A percentile compares a stretch with the other conserved stretches of the same genome.
phyloP scores from a whole-genome alignment of 1,140 invertebrate genomes.

The Heliconius congener region DNA sequence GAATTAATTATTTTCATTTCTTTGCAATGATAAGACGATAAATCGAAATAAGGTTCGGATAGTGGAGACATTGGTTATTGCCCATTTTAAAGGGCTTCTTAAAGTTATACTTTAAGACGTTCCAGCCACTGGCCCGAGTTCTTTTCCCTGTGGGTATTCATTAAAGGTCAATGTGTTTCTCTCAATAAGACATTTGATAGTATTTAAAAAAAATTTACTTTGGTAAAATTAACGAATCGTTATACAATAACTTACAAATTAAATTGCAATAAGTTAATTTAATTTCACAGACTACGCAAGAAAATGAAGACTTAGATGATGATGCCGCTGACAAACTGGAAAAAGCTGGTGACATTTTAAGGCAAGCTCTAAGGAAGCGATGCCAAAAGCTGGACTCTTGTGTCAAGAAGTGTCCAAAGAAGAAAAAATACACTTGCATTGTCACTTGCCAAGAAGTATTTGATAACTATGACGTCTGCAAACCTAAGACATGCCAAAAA shows the following conservation, averaged over 20 bases:
- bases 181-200: no score
- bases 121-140: no score
- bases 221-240: background rate
- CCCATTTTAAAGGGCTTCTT: no score
- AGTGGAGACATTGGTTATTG: no score
- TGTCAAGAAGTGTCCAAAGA: conserved; percentile 40
- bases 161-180: no score
- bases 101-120: no score
- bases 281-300: conserved; percentile 41
- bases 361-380: conserved; percentile 41
- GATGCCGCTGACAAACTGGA: conserved; percentile 33
- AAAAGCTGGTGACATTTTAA: conserved; percentile 43
- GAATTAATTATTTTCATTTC: no score
- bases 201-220: no score
- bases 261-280: background rate
- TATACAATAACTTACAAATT: background rate
- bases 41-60: no score
- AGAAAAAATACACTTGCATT: conserved; percentile 36
- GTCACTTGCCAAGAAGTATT: conserved; percentile 44
- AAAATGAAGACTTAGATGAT: conserved; percentile 39
- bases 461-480: conserved; percentile 47
- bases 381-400: conserved; percentile 45
- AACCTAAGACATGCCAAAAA: conserved; percentile 37
- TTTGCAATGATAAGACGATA: no score
- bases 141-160: no score